Evolutionary conservation across 2,113 vertebrate species (phyloP).

Genomic region (Lepidothrix coronata): DNA sequence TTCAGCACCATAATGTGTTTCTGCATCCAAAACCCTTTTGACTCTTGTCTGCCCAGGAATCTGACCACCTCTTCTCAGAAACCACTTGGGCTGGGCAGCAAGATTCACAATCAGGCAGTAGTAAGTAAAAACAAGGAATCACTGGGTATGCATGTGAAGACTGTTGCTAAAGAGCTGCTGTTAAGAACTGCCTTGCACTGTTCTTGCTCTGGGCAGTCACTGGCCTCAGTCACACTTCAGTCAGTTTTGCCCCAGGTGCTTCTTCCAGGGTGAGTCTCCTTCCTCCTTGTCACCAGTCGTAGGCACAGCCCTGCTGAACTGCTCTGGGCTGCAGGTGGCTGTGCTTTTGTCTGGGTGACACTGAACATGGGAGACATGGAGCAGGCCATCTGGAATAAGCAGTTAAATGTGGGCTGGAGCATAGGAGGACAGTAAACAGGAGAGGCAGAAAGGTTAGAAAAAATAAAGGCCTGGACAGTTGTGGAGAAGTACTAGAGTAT

Average conservation of each 20-base stretch:
- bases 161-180: not conserved
- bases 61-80: not conserved
- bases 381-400: not conserved
- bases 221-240: not conserved
- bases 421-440: not conserved
- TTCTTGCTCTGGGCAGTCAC: not conserved
- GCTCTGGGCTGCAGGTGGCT: not conserved
- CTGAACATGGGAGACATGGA: not conserved
- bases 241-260: not conserved
- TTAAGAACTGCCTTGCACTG: not conserved
- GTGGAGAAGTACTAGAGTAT: not conserved
- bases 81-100: accelerated
- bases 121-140: not conserved
- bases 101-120: not conserved
- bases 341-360: not conserved
- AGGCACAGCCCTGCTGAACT: not conserved
- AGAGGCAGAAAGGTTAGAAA: not conserved
- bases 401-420: not conserved
- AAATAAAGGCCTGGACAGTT: not conserved
- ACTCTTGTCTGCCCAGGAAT: not conserved
- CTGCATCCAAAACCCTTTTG: not conserved
- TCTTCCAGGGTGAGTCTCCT: not conserved
- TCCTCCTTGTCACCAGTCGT: not conserved
- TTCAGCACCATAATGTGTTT: not conserved
- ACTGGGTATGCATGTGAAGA: not conserved